A percentile compares a stretch with the other conserved stretches of the same genome.
Evolutionary conservation across 2,888 invertebrate genomes (phyloP).

Genomic region (Laothoe populi): DNA sequence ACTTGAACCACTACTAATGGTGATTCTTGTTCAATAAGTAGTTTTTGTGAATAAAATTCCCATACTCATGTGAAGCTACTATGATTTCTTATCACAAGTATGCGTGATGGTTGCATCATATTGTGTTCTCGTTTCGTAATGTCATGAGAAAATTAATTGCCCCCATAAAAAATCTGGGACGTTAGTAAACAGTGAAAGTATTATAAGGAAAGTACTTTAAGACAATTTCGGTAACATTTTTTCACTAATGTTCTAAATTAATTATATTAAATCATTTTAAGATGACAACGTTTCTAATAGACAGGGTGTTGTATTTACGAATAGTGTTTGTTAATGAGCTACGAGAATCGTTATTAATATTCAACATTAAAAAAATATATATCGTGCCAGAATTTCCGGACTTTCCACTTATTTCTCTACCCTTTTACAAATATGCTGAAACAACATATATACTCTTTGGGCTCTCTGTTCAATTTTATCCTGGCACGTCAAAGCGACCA

Average conservation of each 20-base stretch:
- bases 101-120: constrained; percentile 4
- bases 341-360: neutral
- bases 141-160: neutral
- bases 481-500: too few species aligned
- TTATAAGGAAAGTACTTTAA: neutral
- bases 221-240: neutral
- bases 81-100: constrained; percentile 5
- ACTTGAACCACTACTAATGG: neutral
- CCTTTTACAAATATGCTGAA: too few species aligned
- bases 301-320: neutral
- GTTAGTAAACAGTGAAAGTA: neutral
- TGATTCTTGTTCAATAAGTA: neutral
- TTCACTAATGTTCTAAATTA: too few species aligned
- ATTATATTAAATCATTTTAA: too few species aligned
- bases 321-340: neutral
- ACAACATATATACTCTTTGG: too few species aligned
- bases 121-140: constrained; percentile 2
- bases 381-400: constrained; percentile 10
- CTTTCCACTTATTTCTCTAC: too few species aligned
- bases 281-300: too few species aligned
- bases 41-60: constrained; percentile 16
- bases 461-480: too few species aligned
- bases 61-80: constrained; percentile 14
- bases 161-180: neutral
- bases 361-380: constrained; percentile 1